These are phyloP conservation scores for Apis cerana DNA, from an alignment of 1,140 invertebrate species.

Conservation along the genomic window DNA sequence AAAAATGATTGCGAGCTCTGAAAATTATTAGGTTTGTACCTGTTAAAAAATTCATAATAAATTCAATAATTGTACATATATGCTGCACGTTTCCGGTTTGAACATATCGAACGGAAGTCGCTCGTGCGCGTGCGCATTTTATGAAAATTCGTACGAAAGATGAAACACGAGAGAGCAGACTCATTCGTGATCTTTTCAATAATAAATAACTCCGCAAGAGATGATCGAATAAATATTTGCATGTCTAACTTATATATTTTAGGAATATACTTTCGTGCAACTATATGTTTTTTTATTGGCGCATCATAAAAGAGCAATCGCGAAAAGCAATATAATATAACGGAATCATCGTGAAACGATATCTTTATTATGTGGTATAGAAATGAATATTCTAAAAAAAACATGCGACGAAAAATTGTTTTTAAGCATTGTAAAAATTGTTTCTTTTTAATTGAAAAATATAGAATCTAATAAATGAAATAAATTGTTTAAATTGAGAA, in stretches of 20 bases:
- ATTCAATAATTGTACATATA: background rate
- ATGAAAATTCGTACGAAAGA: background rate
- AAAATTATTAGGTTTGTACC: too few relatives aligned
- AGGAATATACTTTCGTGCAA: background rate
- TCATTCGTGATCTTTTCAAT: background rate
- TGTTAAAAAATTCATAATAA: background rate
- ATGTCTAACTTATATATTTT: background rate
- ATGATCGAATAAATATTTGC: conserved; percentile 28
- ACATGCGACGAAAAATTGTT: background rate
- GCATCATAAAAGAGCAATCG: background rate
- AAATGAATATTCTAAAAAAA: background rate
- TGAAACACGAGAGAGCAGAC: background rate
- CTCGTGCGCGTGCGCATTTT: too few relatives aligned
- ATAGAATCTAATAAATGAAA: too few relatives aligned
- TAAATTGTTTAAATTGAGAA: background rate
- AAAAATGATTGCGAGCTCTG: too few relatives aligned
- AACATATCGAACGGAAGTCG: background rate
- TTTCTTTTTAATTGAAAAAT: background rate
- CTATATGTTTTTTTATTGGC: too few relatives aligned
- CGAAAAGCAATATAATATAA: background rate
- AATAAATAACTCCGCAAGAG: background rate
- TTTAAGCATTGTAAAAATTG: background rate
- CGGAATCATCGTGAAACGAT: background rate
- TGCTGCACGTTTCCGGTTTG: background rate
- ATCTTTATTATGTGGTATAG: background rate